Evolutionary conservation across 2,888 invertebrate genomes (phyloP).

Genomic region (Cistogaster globosa): DNA sequence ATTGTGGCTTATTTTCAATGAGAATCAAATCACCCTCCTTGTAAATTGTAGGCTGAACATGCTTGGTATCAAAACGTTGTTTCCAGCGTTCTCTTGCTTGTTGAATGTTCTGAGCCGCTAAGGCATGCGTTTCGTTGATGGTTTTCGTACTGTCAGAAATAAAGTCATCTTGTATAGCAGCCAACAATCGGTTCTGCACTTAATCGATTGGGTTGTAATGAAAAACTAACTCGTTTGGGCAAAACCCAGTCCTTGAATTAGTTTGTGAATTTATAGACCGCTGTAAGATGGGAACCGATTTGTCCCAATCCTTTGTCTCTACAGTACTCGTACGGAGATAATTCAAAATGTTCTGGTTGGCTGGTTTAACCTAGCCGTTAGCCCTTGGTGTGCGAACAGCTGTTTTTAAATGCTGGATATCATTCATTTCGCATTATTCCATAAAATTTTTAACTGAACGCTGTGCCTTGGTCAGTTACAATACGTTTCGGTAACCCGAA

Average conservation of each 20-base stretch:
- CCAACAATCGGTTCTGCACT: constrained; percentile 3
- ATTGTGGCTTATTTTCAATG: constrained; percentile 1
- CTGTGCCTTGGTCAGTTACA: not conserved
- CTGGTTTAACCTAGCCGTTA: not conserved
- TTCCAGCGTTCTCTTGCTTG: not conserved
- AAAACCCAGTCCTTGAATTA: not conserved
- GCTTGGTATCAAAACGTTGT: not conserved
- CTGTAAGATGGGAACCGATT: not conserved
- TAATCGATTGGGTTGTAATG: not conserved
- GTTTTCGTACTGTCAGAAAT: not conserved
- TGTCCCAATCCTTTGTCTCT: not conserved
- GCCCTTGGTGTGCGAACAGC: not conserved
- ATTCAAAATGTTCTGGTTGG: not conserved
- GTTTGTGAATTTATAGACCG: not conserved
- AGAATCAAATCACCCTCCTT: constrained; percentile 20
- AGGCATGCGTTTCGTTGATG: not conserved
- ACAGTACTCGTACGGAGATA: not conserved
- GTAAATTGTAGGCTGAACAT: not conserved
- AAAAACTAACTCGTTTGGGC: not conserved
- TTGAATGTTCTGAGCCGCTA: not conserved
- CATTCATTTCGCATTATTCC: not conserved
- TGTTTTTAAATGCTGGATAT: not conserved
- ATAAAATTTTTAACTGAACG: not conserved
- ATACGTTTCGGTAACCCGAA: not conserved
- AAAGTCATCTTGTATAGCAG: not conserved